Conservation (phyloP, 2,113 vertebrate species). For the Uropsilus gracilis region DNA sequence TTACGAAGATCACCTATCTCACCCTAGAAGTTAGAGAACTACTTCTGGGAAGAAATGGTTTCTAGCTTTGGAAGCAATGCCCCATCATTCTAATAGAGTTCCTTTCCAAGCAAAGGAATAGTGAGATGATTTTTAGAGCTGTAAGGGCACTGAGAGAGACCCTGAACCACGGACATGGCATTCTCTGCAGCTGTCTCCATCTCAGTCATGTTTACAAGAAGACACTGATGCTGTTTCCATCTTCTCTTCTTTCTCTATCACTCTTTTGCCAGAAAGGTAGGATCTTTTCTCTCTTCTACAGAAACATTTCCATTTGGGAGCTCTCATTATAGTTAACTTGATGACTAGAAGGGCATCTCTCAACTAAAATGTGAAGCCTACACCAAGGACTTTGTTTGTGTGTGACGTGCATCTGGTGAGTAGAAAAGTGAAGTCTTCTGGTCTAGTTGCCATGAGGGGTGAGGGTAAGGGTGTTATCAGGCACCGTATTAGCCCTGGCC, state of each 20-base stretch:
- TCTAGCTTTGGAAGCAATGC: background rate
- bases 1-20: background rate
- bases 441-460: background rate
- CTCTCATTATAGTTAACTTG: background rate
- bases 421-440: background rate
- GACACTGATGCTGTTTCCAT: background rate
- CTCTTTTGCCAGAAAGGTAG: background rate
- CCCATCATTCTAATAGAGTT: too few species aligned
- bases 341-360: background rate
- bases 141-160: background rate
- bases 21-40: background rate
- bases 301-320: background rate
- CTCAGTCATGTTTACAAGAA: background rate
- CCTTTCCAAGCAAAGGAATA: background rate
- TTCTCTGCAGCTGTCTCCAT: background rate
- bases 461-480: background rate
- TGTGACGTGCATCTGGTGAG: background rate
- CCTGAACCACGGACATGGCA: background rate
- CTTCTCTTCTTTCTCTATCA: background rate
- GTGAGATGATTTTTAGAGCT: background rate
- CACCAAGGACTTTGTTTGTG: background rate
- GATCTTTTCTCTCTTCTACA: background rate
- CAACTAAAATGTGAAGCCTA: background rate
- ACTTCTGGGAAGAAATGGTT: background rate
- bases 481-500: background rate